phyloP scores from a whole-genome alignment of 2,797 vertebrate species.

The Poliocrania exsul region DNA sequence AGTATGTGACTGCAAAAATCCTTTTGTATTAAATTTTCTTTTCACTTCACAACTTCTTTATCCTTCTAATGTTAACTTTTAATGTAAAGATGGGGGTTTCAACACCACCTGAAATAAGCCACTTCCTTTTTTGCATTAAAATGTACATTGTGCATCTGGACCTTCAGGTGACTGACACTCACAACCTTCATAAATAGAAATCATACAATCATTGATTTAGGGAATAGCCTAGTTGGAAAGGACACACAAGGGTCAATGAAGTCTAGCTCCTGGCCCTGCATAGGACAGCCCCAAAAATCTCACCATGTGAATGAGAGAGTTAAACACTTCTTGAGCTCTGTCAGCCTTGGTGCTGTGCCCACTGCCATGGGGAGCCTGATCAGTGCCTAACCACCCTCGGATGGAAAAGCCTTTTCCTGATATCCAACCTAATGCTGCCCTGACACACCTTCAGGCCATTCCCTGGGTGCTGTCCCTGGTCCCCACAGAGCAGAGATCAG shows the following conservation, averaged over 20 bases:
- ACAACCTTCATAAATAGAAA: not conserved
- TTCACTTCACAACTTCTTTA: not conserved
- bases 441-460: not conserved
- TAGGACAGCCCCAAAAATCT: not conserved
- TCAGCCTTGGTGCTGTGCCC: not conserved
- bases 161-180: not conserved
- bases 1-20: not conserved
- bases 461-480: not conserved
- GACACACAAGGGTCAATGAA: not conserved
- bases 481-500: not conserved
- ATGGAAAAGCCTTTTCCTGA: not conserved
- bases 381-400: not conserved
- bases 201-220: not conserved
- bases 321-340: not conserved
- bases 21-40: not conserved
- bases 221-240: not conserved
- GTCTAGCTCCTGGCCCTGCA: not conserved
- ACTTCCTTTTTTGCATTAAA: not conserved
- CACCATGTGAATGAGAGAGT: not conserved
- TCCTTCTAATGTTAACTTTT: not conserved
- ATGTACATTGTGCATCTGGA: not conserved
- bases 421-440: not conserved
- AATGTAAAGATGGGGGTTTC: not conserved
- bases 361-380: not conserved
- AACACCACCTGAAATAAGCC: not conserved